Conservation (phyloP, 2,888 invertebrate species). For the Chrysolina oricalcia region DNA sequence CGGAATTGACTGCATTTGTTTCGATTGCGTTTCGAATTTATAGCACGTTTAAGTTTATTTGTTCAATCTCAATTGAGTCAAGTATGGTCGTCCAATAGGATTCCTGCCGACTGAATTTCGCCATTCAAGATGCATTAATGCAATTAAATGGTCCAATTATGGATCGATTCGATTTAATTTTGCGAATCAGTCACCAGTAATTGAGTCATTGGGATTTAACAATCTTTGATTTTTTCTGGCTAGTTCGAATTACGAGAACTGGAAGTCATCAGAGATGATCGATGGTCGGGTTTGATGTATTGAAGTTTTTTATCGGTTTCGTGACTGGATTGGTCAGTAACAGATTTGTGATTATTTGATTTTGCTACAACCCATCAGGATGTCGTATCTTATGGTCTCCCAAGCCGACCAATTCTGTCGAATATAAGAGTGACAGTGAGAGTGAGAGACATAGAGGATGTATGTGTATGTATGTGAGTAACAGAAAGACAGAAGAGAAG, state of each 20-base stretch:
- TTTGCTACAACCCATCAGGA: too few species aligned
- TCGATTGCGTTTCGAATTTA: constrained; percentile 62
- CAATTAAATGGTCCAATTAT: constrained; percentile 41
- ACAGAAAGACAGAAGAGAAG: too few species aligned
- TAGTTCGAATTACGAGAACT: constrained; percentile 13
- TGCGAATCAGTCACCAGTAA: constrained; percentile 19
- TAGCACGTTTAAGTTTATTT: constrained; percentile 56
- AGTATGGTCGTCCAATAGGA: constrained; percentile 27
- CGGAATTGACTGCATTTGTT: constrained; percentile 62
- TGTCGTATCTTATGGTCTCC: too few species aligned
- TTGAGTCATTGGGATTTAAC: constrained; percentile 24
- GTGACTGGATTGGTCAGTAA: background rate
- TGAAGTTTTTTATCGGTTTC: background rate
- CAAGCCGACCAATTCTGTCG: too few species aligned
- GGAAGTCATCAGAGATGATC: background rate
- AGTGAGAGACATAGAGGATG: too few species aligned
- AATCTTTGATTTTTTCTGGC: constrained; percentile 37
- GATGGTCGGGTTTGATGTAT: background rate
- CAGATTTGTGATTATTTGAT: too few species aligned
- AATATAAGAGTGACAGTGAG: too few species aligned
- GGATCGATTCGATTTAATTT: constrained; percentile 31
- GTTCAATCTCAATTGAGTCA: constrained; percentile 46
- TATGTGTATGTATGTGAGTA: too few species aligned
- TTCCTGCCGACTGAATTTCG: constrained; percentile 27
- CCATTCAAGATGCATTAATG: constrained; percentile 46